Percentiles rank a stretch among this genome's conserved stretches.
These are phyloP conservation scores for Podarcis cretensis DNA, from an alignment of 2,113 vertebrate species.

Conservation along the genomic window DNA sequence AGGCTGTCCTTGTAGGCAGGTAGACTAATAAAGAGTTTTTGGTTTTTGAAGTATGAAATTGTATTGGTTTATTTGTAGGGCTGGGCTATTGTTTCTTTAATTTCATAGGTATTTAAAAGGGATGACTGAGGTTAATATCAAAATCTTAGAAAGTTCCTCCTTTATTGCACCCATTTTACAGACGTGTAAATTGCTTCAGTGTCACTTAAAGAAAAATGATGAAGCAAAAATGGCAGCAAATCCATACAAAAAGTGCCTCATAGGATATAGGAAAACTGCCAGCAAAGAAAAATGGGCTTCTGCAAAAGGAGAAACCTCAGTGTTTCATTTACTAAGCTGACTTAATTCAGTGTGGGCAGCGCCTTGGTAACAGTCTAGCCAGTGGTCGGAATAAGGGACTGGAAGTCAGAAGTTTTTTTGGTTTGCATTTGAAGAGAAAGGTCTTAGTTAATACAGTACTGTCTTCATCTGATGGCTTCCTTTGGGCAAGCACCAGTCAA, in stretches of 20 bases:
- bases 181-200: not conserved
- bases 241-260: not conserved
- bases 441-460: slow-evolving; percentile 1
- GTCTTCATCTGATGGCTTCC: slow-evolving; percentile 4
- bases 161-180: not conserved
- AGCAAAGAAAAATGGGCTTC: not conserved
- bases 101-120: not conserved
- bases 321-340: slow-evolving; percentile 3
- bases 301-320: slow-evolving; percentile 9
- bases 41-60: not conserved
- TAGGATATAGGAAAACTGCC: not conserved
- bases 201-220: not conserved
- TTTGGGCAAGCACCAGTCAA: not conserved
- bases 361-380: not conserved
- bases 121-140: not conserved
- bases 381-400: not conserved
- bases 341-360: slow-evolving; percentile 3
- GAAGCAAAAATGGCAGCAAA: not conserved
- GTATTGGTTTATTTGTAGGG: not conserved
- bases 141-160: not conserved
- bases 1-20: not conserved
- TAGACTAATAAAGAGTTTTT: not conserved
- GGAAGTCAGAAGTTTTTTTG: not conserved
- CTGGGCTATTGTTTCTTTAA: not conserved
- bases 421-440: not conserved